Conservation (phyloP, 2,888 invertebrate genomes). For the Napeogenes sylphis region DNA sequence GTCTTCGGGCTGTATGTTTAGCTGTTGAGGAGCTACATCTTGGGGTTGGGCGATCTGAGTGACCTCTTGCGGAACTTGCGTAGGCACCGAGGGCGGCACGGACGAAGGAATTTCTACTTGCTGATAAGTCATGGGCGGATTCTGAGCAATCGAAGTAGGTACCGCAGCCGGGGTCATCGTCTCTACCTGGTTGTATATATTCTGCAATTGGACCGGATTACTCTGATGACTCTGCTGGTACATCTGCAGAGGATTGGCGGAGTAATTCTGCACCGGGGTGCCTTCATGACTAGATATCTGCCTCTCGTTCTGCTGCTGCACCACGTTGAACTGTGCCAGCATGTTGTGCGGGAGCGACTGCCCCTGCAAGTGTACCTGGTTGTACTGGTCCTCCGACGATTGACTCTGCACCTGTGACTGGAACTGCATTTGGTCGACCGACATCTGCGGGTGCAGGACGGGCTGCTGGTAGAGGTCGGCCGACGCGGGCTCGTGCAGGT, state of each 20-base stretch:
- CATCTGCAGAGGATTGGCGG: slow-evolving; percentile 69
- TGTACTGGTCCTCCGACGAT: slow-evolving; percentile 62
- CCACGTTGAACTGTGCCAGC: slow-evolving; percentile 58
- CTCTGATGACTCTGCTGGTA: slow-evolving; percentile 59
- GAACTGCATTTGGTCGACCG: slow-evolving; percentile 54
- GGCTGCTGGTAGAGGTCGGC: slow-evolving; percentile 55
- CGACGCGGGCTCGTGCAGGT: slow-evolving; percentile 52
- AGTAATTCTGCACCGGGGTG: slow-evolving; percentile 70
- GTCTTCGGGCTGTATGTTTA: slow-evolving; percentile 52
- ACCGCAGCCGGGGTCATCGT: slow-evolving; percentile 37
- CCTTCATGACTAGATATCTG: slow-evolving; percentile 76
- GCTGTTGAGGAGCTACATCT: slow-evolving; percentile 54
- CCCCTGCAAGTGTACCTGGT: slow-evolving; percentile 62
- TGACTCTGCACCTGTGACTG: slow-evolving; percentile 54
- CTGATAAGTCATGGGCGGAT: slow-evolving; percentile 6
- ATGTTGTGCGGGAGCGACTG: slow-evolving; percentile 67
- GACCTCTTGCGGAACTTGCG: slow-evolving; percentile 14
- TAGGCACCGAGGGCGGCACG: slow-evolving; percentile 8
- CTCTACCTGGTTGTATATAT: slow-evolving; percentile 44
- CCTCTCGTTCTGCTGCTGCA: slow-evolving; percentile 69
- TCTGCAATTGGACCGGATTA: slow-evolving; percentile 48
- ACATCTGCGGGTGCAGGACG: slow-evolving; percentile 59
- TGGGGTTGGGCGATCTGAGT: slow-evolving; percentile 32
- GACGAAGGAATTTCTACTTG: slow-evolving; percentile 16
- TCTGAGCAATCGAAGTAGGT: slow-evolving; percentile 25